These are phyloP conservation scores for Tanypteryx hageni DNA, from an alignment of 2,888 invertebrate genomes.

Conservation along the genomic window DNA sequence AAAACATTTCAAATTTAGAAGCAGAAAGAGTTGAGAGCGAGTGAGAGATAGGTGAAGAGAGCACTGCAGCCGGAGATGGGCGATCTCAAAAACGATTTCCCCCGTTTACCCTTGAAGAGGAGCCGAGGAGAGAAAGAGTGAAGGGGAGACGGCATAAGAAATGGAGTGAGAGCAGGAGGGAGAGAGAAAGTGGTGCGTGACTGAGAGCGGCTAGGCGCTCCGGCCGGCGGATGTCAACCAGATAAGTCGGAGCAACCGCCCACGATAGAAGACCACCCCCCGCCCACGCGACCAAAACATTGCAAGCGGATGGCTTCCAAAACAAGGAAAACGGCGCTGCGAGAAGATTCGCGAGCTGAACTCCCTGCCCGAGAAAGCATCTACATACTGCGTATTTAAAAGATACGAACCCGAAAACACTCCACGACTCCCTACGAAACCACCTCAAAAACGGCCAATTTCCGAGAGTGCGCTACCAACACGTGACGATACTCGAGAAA, in stretches of 20 bases:
- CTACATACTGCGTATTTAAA: no score
- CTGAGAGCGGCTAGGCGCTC: slow-evolving; percentile 11
- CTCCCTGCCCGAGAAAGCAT: no score
- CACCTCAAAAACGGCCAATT: background rate
- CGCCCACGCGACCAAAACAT: slow-evolving; percentile 58
- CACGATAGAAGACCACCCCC: background rate
- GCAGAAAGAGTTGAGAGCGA: no score
- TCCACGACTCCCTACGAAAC: background rate
- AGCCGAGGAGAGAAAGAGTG: background rate
- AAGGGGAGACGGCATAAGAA: background rate
- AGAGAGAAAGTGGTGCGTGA: slow-evolving; percentile 42
- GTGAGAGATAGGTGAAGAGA: background rate
- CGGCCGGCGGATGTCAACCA: slow-evolving; percentile 55
- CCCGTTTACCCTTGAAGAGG: slow-evolving; percentile 40
- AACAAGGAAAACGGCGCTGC: slow-evolving; percentile 1
- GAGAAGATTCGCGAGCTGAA: background rate
- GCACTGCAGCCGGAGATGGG: background rate
- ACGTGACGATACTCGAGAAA: no score
- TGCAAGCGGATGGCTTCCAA: background rate
- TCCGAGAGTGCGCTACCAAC: no score
- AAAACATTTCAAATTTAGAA: no score
- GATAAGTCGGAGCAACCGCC: slow-evolving; percentile 59
- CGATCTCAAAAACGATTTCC: background rate
- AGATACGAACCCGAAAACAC: no score
- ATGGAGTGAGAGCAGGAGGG: background rate